Base-by-base conservation (phyloP, 2,113 vertebrate species). In the Embiotoca jacksoni region DNA sequence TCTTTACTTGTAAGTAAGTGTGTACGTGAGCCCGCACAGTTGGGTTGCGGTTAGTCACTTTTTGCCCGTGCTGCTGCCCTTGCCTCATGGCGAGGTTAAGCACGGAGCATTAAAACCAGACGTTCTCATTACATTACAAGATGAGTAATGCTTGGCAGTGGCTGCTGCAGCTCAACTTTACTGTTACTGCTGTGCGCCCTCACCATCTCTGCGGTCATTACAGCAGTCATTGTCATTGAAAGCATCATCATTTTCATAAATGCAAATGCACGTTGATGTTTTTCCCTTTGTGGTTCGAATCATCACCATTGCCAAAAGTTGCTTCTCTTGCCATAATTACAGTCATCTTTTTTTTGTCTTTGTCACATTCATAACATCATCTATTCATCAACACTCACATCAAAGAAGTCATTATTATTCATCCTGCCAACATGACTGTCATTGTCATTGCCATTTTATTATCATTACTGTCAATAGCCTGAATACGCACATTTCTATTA, bases 41-140 rank as follows among this genome's bases (percentile, higher is more conserved):
- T 63, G 46, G 16, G 33, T 39, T 57, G 10, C 32, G 65, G 60
- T 68, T 55, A 32, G 47, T 72, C 68, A 65, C 39, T 30, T 60
- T 44, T 35, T 50, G 52, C 37, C 49, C 37, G 33, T 15, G 41
- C 41, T 15, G 50, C 37, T 74, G 76, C 69, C 79, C 75, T 84
- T 90, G 79, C 74, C 79, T 78, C 67, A 53, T 64, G 76, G 65
- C 8, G 69, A 85, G 82, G 84, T 88, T 78, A 87, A 84, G 72
- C 52, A 39, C 78, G 16, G n/a, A 62, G 56, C 74, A 66, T 80
- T 87, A 81, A 35, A 86, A 64, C 59, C 69, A 73, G 60, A 57
- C 39, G 10, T 41, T 78, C 73, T 88, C 84, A 92, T 89, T 83
- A 82, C 75, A 88, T 85, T 89, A 84, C 23, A n/a, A 37, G 72